These are phyloP conservation scores for Pangasianodon gigas DNA, from an alignment of 2,113 vertebrate genomes.

Conservation along the genomic window DNA sequence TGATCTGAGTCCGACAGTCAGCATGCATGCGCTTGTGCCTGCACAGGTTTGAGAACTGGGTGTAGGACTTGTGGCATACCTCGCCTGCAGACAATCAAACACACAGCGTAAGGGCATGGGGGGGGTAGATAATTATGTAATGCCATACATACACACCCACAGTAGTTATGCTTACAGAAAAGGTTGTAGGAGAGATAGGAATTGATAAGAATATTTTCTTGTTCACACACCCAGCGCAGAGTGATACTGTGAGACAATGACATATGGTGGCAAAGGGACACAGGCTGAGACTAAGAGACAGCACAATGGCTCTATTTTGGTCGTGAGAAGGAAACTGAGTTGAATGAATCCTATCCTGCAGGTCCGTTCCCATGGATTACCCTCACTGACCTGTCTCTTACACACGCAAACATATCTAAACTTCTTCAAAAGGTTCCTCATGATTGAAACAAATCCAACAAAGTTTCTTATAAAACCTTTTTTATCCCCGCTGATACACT, in stretches of 20 bases:
- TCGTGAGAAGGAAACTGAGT: slow-evolving; percentile 93
- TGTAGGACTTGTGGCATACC: slow-evolving; percentile 99
- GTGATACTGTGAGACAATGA: slow-evolving; percentile 83
- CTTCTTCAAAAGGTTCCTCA: slow-evolving; percentile 14
- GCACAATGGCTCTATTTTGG: slow-evolving; percentile 99
- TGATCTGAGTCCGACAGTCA: slow-evolving; percentile 99
- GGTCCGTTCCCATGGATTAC: slow-evolving; percentile 96
- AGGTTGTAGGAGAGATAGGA: slow-evolving; percentile 1
- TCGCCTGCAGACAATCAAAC: slow-evolving; percentile 91
- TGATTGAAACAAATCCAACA: slow-evolving; percentile 7
- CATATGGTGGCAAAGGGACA: slow-evolving; percentile 64
- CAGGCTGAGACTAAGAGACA: slow-evolving; percentile 87
- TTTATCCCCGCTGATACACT: not conserved
- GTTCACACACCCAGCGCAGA: slow-evolving; percentile 84
- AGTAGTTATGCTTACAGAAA: slow-evolving; percentile 3
- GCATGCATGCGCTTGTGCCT: slow-evolving; percentile 99
- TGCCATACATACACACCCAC: slow-evolving; percentile 41
- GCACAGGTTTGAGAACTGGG: slow-evolving; percentile 99
- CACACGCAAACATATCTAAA: slow-evolving; percentile 23
- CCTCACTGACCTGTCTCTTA: slow-evolving; percentile 39
- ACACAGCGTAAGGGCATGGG: slow-evolving; percentile 50
- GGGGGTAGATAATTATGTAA: not conserved
- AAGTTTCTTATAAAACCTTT: not conserved
- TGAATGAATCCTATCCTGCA: slow-evolving; percentile 99
- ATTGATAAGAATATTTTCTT: slow-evolving; percentile 68